Base-by-base conservation (phyloP, 35 echinoderm and acorn worm genomes). In the Diadema setosum region DNA sequence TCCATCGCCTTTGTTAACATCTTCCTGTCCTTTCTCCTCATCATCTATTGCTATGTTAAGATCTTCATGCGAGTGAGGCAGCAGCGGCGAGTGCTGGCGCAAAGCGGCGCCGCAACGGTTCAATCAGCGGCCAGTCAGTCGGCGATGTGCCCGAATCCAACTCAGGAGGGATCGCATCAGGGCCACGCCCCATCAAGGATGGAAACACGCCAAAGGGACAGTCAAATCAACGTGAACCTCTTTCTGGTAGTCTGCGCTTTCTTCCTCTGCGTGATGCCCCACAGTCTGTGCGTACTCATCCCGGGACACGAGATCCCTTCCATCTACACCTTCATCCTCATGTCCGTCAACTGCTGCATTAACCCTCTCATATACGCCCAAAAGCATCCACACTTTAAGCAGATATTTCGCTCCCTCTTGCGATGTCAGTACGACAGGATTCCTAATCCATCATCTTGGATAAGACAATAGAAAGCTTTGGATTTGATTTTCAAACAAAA, bases 311-410 rank as follows among this genome's bases (percentile, higher is more conserved):
- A 78, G 25, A 78, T 78, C n/a, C 73, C 73, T 25, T 78, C 73
- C 34, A 78, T 78, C 35, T 78, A 78, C n/a, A 78, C 73, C 21
- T 78, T 78, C 21, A 78, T 78, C 40, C 25, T 78, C 9, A 78
- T 78, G 73, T 78, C 73, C 44, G 73, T 42, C 35, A 78, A 78
- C n/a, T 78, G 73, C 20, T 78, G 73, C 73, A 44, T 78, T 41
- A 78, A 78, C 73, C 73, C 73, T 44, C 40, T 78, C 1, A 78
- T 78, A 4, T 78, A 78, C 34, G 73, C 73, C 3, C 35, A 78
- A 21, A 78, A 44, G 34, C 73, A 78, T 78, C 73, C 73, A 16
- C 73, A 78, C 44, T 78, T 78, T 41, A 78, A 78, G 40, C 73
- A 78, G n/a, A 41, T 78, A 6, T 78, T 78, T 20, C 18, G 11